Evolutionary conservation across 2,888 invertebrate species (phyloP), one percentile per base, ranked within the genome.

Genomic region (Synergus japonicus): DNA sequence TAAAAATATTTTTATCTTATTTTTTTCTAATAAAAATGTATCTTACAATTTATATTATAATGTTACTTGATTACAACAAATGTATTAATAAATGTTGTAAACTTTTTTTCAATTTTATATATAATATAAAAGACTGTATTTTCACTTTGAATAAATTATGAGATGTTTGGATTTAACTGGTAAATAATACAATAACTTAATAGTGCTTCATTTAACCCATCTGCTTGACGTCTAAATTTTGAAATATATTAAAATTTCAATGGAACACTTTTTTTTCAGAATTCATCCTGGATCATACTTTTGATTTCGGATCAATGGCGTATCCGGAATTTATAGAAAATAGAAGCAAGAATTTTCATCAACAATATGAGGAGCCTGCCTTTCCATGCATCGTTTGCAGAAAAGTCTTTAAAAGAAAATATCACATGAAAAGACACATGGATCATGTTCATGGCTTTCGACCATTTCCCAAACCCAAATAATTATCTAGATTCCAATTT

Each of bases 401-500:
- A 44, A 95, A 95, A 86, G 94, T 94, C 82, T 97, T 97, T 91
- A 96, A 95, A 1, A 93, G 97, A 79, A 95, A 95, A 81, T 96
- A 96, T 86, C 97, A 97, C 92, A 93, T 97, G 64, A 93, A 95
- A 82, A 93, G 96, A 22, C 96, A 96, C 88, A 93, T 95, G 89
- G 91, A 93, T 58, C 73, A 73, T 37, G 76, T 73, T 54, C 73
- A 73, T 54, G 46, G 46, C 13, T 73, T 37, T 54, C 54, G 69
- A 69, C 44, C 8, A 12, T 46, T 18, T 46, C 3, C 18, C 10
- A 69, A 37, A 69, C 3, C 18, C 10, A 69, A 49, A 69, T 46
- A 46, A 69, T 22, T 29, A 44, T 10, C 13, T 9, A 54, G 54
- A 54, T n/a, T n/a, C n/a, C 18, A n/a, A n/a, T 54, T 54, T 54